phyloP scores from a whole-genome alignment of 2,797 vertebrate genomes.

The Coluber constrictor region DNA sequence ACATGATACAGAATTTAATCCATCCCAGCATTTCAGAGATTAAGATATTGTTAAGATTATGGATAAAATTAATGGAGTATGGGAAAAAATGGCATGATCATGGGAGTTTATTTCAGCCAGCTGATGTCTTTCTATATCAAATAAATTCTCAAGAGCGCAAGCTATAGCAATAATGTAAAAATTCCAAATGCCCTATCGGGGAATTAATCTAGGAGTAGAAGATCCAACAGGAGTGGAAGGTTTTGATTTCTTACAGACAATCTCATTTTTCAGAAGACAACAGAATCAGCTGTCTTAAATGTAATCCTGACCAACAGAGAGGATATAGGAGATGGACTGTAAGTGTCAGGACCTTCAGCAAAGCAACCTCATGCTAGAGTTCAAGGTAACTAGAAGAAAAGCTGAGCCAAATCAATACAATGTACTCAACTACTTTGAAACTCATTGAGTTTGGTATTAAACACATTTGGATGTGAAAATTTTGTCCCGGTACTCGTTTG shows the following conservation, averaged over 20 bases:
- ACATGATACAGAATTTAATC: not conserved
- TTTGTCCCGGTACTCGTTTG: not conserved
- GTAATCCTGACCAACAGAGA: not conserved
- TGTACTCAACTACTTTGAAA: not conserved
- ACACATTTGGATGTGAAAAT: not conserved
- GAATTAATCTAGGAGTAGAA: not conserved
- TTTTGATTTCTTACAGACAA: not conserved
- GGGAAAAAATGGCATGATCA: not conserved
- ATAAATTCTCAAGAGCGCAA: not conserved
- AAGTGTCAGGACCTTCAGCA: not conserved
- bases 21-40: not conserved
- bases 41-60: not conserved
- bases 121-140: not conserved
- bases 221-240: not conserved
- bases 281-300: not conserved
- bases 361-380: not conserved
- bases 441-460: not conserved
- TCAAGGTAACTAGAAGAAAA: not conserved
- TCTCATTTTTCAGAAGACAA: not conserved
- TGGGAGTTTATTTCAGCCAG: not conserved
- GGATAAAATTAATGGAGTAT: not conserved
- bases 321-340: not conserved
- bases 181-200: not conserved
- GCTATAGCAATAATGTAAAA: not conserved
- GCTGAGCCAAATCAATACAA: not conserved